Evolutionary conservation across 2,797 vertebrate species (phyloP), one percentile per base, ranked within the genome.

Genomic region (Leptatherina wallacei): DNA sequence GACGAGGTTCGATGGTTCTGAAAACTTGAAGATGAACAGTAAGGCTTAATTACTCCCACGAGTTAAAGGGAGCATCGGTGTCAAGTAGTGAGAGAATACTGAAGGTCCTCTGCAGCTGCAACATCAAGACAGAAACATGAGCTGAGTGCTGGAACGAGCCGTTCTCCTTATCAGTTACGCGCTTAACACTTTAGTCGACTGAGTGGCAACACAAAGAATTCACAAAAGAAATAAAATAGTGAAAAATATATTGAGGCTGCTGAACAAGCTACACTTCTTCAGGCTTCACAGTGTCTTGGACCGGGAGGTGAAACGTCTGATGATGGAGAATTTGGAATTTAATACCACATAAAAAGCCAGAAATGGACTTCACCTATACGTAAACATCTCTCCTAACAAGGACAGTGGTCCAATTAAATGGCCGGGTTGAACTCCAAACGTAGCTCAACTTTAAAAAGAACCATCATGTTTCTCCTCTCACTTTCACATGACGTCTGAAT

Each of bases 1-100:
- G 56, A 84, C 77, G 81, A 88, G 85, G 80, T 86, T 77, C 63
- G 36, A 68, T 87, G 75, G 88, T 89, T 85, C n/a, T 55, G 66
- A 56, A 47, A 58, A 51, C 6, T 7, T 80, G 33, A 47, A 24
- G 66, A 75, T 62, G 24, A 69, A 78, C 24, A 80, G 58, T 80
- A 88, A 87, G 87, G 80, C 86, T 78, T 55, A 54, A 55, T 69
- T 32, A 61, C 55, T 1, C 44, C 38, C 57, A 61, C 71, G 40
- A 6, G 14, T 67, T 80, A 77, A 84, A 82, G 66, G 82, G 81
- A 70, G 30, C 12, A 2, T 62, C 64, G 13, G 22, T 49, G 62
- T 83, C 38, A 70, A 71, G 73, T 69, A 70, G 58, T 65, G 75
- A 80, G 29, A 40, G 47, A 51, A 47, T 42, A 74, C 60, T 47